Evolutionary conservation across 2,113 vertebrate species (phyloP), one percentile per base, ranked within the genome.

Genomic region (Mirza zaza): DNA sequence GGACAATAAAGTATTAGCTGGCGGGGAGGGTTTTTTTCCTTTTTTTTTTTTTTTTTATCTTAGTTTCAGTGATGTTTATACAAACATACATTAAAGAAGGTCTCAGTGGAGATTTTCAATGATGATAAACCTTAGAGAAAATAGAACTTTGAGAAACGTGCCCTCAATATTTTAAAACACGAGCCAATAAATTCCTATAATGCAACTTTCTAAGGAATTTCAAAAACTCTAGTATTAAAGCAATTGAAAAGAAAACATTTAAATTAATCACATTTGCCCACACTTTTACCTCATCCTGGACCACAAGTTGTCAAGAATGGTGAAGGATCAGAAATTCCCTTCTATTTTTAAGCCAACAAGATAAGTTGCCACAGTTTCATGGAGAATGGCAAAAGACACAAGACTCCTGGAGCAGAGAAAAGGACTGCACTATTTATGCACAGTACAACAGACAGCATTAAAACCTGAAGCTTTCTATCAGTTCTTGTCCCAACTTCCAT

Each of bases 21-120:
- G 4, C 6, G 2, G 6, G 5, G 6, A 23, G 9, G 3, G 0
- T 52, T 52, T 52, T 4, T 55, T 55, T 55, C 5, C 14, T 18
- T 18, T 18, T 55, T 55, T 55, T 5, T 52, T 79, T 36, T 34
- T 70, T 83, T 82, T 70, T 14, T 11, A 73, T 68, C 75, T 81
- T 87, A 50, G 83, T 48, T 79, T 86, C n/a, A 27, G 34, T 82
- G 12, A 14, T 67, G 29, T 32, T 97, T 76, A 87, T 15, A 23
- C 39, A 80, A 88, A 36, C 2, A 81, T 57, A 5, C n/a, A 32
- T 70, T 7, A 42, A 77, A 48, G 6, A 61, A n/a, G 5, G 20
- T 34, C 36, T 87, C 21, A 17, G 8, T 29, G 85, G 63, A 90
- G 2, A 81, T 59, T 86, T 50, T 81, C 18, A 76, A 34, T 57